These are phyloP conservation scores for Drosophila kohkoa DNA, from an alignment of 1,140 invertebrate genomes.

Conservation along the genomic window DNA sequence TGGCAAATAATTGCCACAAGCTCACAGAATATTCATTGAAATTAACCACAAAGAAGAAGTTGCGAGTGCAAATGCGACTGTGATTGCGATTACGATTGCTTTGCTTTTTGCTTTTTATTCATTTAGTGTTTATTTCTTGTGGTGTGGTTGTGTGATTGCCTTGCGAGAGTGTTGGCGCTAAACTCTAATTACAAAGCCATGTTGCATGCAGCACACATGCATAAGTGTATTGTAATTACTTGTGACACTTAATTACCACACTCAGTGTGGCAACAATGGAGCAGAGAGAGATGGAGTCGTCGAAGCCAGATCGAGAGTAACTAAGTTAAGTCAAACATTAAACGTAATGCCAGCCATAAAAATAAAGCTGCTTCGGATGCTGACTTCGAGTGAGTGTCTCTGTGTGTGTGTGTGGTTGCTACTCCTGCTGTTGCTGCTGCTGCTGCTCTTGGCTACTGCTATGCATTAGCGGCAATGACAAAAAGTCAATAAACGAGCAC, in stretches of 20 bases:
- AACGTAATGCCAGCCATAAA: slow-evolving; percentile 78
- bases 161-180: slow-evolving; percentile 55
- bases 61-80: not conserved
- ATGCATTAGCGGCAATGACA: slow-evolving; percentile 81
- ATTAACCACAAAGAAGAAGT: slow-evolving; percentile 48
- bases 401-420: slow-evolving; percentile 13
- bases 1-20: slow-evolving; percentile 66
- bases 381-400: slow-evolving; percentile 32
- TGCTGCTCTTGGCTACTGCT: slow-evolving; percentile 51
- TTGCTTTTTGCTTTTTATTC: slow-evolving; percentile 21
- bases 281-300: slow-evolving; percentile 36
- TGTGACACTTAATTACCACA: slow-evolving; percentile 82
- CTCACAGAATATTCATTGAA: slow-evolving; percentile 72
- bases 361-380: slow-evolving; percentile 76
- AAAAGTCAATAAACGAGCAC: slow-evolving; percentile 79
- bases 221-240: slow-evolving; percentile 83
- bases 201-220: slow-evolving; percentile 60
- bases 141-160: too few species aligned
- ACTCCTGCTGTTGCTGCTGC: slow-evolving; percentile 40
- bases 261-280: slow-evolving; percentile 54
- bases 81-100: slow-evolving; percentile 6
- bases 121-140: slow-evolving; percentile 1
- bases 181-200: slow-evolving; percentile 80
- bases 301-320: slow-evolving; percentile 52
- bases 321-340: slow-evolving; percentile 81